These are phyloP conservation scores for Saxidomus purpurata DNA, from an alignment of 1,140 invertebrate species.

Conservation along the genomic window DNA sequence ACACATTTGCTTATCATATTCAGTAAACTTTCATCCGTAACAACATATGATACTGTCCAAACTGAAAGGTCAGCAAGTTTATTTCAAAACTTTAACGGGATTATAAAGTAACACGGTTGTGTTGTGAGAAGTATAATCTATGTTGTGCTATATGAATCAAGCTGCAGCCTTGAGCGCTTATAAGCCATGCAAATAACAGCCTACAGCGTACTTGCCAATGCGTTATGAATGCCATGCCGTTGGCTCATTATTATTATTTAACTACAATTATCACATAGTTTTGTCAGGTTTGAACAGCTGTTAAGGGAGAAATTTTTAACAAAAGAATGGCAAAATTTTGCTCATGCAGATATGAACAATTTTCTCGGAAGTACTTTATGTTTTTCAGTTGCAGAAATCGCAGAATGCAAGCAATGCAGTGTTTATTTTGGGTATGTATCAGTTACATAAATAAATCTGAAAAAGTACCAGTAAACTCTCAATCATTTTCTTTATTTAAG, in stretches of 20 bases:
- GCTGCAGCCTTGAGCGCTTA: too few species aligned
- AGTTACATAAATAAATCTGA: not conserved
- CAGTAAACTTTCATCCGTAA: too few species aligned
- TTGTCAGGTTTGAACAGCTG: not conserved
- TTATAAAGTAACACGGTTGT: too few species aligned
- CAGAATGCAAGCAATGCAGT: not conserved
- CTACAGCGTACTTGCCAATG: not conserved
- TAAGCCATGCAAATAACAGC: not conserved
- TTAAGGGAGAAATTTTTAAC: not conserved
- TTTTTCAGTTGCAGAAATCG: not conserved
- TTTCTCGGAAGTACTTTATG: too few species aligned
- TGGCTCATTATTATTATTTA: not conserved
- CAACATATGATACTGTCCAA: too few species aligned
- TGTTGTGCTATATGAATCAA: too few species aligned
- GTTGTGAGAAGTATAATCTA: too few species aligned
- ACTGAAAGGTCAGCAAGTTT: too few species aligned
- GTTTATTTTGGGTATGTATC: not conserved
- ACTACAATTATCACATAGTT: not conserved
- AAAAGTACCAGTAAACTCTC: not conserved
- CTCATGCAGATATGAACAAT: not conserved
- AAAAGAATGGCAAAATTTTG: not conserved
- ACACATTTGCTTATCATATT: too few species aligned
- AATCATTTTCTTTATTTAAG: slow-evolving; percentile 15
- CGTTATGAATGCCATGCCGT: not conserved
- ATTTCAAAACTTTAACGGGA: too few species aligned